A percentile compares a stretch with the other conserved stretches of the same genome.
Evolutionary conservation across 2,888 invertebrate genomes (phyloP).

Genomic region (Clusia tigrina): DNA sequence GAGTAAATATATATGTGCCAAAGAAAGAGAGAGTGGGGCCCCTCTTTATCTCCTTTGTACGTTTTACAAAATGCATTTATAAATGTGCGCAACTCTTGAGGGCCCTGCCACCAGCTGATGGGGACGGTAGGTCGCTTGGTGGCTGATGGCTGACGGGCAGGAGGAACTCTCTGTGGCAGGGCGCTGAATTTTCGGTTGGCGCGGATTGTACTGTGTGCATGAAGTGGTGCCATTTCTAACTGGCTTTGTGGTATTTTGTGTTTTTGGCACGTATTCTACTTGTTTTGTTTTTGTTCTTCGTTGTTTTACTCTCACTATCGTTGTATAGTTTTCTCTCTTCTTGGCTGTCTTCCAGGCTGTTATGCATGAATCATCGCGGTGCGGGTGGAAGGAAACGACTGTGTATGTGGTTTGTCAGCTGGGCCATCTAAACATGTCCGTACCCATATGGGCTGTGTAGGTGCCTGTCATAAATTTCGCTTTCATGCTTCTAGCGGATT

Average conservation of each 20-base stretch:
- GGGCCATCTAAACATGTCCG: background rate
- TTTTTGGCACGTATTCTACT: constrained; percentile 23
- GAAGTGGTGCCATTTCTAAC: constrained; percentile 6
- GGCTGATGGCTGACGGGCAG: background rate
- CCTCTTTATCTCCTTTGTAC: constrained; percentile 20
- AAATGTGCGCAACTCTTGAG: constrained; percentile 14
- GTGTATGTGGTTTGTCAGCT: background rate
- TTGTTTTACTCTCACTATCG: constrained; percentile 22
- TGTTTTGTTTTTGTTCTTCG: background rate
- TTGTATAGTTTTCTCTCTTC: constrained; percentile 14
- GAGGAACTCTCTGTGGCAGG: background rate
- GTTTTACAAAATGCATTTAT: constrained; percentile 12
- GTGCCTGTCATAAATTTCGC: background rate
- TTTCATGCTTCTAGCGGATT: background rate
- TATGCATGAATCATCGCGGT: constrained; percentile 41
- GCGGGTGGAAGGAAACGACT: background rate
- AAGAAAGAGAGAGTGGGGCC: no score
- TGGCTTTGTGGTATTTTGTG: constrained; percentile 11
- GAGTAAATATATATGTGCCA: background rate
- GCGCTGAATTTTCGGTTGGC: constrained; percentile 9
- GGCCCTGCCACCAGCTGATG: constrained; percentile 32
- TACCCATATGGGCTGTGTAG: background rate
- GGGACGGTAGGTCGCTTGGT: background rate
- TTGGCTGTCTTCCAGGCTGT: constrained; percentile 15
- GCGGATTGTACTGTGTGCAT: background rate